phyloP scores from a whole-genome alignment of 2,888 invertebrate species.

The Apamea epomidion region DNA sequence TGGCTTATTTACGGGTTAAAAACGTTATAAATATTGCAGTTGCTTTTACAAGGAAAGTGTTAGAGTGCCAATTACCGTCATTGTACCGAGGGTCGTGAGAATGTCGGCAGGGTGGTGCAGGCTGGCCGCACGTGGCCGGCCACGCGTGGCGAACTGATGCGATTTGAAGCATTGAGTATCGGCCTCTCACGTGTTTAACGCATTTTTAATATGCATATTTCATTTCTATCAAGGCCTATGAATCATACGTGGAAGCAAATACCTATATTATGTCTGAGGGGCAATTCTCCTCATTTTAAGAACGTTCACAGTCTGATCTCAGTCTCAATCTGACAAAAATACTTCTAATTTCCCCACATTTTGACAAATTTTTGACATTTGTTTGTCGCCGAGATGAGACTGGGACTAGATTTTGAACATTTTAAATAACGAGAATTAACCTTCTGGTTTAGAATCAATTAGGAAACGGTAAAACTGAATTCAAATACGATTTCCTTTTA shows the following conservation, averaged over 20 bases:
- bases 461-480: not conserved
- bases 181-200: conserved; percentile 64
- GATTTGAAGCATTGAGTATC: conserved; percentile 66
- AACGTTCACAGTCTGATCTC: no score
- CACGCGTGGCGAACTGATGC: conserved; percentile 70
- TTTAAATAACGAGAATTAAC: no score
- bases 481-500: not conserved
- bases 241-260: conserved; percentile 17
- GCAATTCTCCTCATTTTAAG: no score
- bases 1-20: conserved; percentile 4
- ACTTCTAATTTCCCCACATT: no score
- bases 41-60: conserved; percentile 36
- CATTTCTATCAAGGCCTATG: conserved; percentile 28
- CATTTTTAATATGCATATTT: conserved; percentile 44
- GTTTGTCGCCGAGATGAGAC: no score
- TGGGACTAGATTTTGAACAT: no score
- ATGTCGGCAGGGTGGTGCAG: conserved; percentile 10
- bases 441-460: conserved; percentile 3
- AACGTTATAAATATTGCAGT: conserved; percentile 5
- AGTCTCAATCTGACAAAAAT: no score
- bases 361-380: no score
- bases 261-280: not conserved
- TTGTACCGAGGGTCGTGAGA: conserved; percentile 49
- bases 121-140: conserved; percentile 54
- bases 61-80: conserved; percentile 30